These are phyloP conservation scores for Takifugu bimaculatus DNA, from an alignment of 2,113 vertebrate genomes.

Conservation along the genomic window DNA sequence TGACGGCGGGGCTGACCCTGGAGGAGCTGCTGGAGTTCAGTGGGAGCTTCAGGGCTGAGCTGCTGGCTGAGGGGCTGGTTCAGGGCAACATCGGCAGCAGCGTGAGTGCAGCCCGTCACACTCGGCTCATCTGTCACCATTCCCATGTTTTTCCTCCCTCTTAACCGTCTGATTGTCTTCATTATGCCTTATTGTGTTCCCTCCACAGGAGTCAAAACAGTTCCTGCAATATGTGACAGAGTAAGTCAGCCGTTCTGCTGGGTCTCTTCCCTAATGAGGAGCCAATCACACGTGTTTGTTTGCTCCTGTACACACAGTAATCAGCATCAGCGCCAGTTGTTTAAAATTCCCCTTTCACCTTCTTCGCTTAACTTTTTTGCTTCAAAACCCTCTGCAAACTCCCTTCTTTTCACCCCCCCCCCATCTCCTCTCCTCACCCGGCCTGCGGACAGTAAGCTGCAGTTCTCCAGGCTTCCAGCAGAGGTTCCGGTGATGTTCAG, in stretches of 20 bases:
- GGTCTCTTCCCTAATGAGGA: slow-evolving; percentile 14
- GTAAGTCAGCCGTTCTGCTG: slow-evolving; percentile 62
- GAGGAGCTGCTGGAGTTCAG: slow-evolving; percentile 84
- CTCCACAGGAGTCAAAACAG: slow-evolving; percentile 68
- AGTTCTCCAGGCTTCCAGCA: slow-evolving; percentile 78
- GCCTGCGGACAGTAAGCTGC: slow-evolving; percentile 80
- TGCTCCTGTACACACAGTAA: slow-evolving; percentile 21
- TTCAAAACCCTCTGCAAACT: background rate
- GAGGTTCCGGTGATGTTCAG: slow-evolving; percentile 90
- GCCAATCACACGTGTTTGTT: slow-evolving; percentile 39
- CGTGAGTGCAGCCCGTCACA: slow-evolving; percentile 70
- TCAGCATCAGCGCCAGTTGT: slow-evolving; percentile 25
- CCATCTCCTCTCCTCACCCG: background rate
- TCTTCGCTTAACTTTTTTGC: background rate
- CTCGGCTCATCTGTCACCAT: slow-evolving; percentile 23
- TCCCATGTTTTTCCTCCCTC: background rate
- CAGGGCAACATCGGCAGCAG: slow-evolving; percentile 90
- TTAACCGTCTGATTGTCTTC: slow-evolving; percentile 7
- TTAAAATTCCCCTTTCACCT: background rate
- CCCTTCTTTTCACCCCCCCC: background rate
- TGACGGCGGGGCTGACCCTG: slow-evolving; percentile 80
- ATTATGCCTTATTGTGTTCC: slow-evolving; percentile 42
- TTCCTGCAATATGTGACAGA: slow-evolving; percentile 75
- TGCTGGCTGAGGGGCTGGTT: slow-evolving; percentile 90
- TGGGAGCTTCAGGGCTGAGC: slow-evolving; percentile 79